Base-by-base conservation (phyloP, 2,797 vertebrate species). In the Discoglossus pictus region DNA sequence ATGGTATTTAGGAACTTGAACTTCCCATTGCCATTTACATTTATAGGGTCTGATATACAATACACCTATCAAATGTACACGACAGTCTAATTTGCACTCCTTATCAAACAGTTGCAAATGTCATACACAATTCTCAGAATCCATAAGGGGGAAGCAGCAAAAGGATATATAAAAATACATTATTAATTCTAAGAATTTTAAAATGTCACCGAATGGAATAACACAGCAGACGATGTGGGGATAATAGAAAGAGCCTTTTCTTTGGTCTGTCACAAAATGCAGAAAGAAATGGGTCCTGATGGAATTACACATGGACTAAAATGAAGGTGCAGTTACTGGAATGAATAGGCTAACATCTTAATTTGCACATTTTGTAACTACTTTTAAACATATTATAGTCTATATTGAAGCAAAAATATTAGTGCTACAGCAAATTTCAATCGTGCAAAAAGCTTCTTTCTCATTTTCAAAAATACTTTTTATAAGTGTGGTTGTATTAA, bases 41-140 rank as follows among this genome's bases (percentile, higher is more conserved):
- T 68, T 51, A 68, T 17, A 43, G 6, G 35, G 17, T 31, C 17
- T 43, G n/a, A 52, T 39, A 38, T 61, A 52, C 65, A 52, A 68
- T 60, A 61, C 44, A 46, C 39, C 35, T 61, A 52, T 61, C 38
- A 68, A 68, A 46, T 44, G 15, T 38, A 68, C 25, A 61, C 21
- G 56, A 54, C 56, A 61, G 47, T 53, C 27, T 61, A 68, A 68
- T 68, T 44, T 68, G 18, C 15, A 52, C 47, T 42, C 43, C 47
- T 61, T 53, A 60, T 68, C 24, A 61, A 46, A 61, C 18, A 36
- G 65, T 54, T 36, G 34, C 55, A 61, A 53, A 68, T 61, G 65
- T 53, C 58, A 61, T 31, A 38, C 6, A 42, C 4, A 56, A 39
- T 47, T 38, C 23, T 36, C 18, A 38, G 16, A 48, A 58, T 46